Evolutionary conservation across 23 tunicate species (phyloP), one percentile per base, ranked within the genome.

Genomic region (Diplosoma virens): DNA sequence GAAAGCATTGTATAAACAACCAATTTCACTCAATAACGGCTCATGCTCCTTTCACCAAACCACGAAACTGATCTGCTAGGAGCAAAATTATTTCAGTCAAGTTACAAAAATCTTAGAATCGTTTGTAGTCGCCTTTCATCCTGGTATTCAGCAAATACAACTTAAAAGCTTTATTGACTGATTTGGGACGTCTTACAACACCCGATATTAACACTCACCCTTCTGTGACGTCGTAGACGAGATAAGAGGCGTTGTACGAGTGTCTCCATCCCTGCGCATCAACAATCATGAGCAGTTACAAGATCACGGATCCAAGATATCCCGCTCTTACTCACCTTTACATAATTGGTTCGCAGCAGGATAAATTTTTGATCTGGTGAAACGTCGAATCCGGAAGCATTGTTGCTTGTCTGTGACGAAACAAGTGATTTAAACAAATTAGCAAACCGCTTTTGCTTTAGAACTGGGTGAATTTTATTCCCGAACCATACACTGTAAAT

Each of bases 201-300:
- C 16, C 52, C 52, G 52, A 46, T 11, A 11, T 24, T 7, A 64
- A 26, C 4, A 69, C 87, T 71, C 71, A 86, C 92, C 47, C 28
- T 0, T 21, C 37, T 2, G 21, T 32, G 22, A 86, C 92, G 84
- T 86, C 84, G 36, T 26, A 86, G 17, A 86, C 68, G 30, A 86
- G 26, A 46, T 86, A 86, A 1, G 84, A 71, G 46, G 75, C 92
- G 73, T 79, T 86, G 92, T 79, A 86, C 20, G 92, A 86, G 71
- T 86, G 92, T 33, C 92, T 71, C 92, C 92, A 86, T 18, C 92
- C 92, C 92, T 86, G 52, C 14, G 64, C 3, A 74, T 34, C 17
- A 9, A 48, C 11, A 71, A 7, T 71, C 14, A 7, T 9, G 26
- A 7, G n/a, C 9, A 14, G 14, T 41, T 9, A 48, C 6, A 30